Evolutionary conservation across 2,797 vertebrate genomes (phyloP).

Genomic region (Myotis findleyi): DNA sequence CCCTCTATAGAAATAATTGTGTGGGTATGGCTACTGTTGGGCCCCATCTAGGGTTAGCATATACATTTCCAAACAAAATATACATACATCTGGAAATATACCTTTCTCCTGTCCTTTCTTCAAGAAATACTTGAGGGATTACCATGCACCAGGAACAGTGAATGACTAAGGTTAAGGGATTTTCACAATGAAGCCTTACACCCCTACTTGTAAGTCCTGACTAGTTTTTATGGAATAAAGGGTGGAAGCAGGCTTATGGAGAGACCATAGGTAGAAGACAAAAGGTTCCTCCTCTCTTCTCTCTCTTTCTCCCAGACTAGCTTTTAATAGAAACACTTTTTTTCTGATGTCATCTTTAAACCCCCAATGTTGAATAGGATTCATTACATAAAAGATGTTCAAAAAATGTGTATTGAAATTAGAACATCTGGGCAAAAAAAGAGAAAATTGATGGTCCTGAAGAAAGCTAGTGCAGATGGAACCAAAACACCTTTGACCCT

Average conservation of each 20-base stretch:
- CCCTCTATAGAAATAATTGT: neutral
- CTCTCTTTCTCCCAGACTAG: neutral
- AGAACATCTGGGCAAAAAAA: neutral
- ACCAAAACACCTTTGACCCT: neutral
- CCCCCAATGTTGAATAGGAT: neutral
- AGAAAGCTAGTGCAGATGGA: neutral
- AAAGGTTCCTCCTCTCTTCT: neutral
- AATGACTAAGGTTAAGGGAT: neutral
- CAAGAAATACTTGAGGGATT: neutral
- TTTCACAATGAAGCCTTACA: neutral
- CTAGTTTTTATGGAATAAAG: neutral
- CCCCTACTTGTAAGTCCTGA: neutral
- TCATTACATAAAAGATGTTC: neutral
- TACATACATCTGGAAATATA: neutral
- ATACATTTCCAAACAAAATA: slow-evolving; percentile 32
- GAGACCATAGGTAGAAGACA: neutral
- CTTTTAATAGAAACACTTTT: neutral
- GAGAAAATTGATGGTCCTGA: neutral
- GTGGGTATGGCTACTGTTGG: neutral
- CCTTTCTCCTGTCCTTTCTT: neutral
- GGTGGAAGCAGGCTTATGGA: neutral
- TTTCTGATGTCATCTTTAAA: neutral
- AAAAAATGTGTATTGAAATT: neutral
- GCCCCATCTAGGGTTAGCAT: neutral
- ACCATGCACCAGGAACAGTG: neutral